Evolutionary conservation across 2,888 invertebrate genomes (phyloP).

Genomic region (Cancer borealis): DNA sequence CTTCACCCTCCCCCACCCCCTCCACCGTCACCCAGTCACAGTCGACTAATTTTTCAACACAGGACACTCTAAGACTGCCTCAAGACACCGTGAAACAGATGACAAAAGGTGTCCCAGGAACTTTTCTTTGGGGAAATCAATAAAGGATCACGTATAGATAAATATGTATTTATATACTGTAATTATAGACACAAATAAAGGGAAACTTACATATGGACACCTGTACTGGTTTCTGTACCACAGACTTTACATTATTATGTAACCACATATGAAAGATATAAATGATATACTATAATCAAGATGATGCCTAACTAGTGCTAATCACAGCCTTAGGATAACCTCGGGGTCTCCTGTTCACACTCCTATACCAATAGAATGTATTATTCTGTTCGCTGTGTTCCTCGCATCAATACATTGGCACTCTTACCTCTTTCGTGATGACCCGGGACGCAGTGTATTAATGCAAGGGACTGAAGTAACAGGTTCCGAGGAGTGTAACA

Average conservation of each 20-base stretch:
- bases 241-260: not conserved
- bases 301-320: not conserved
- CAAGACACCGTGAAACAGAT: not conserved
- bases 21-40: conserved; percentile 12
- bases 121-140: not conserved
- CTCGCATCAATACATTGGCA: not conserved
- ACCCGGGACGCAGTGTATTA: not conserved
- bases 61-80: not conserved
- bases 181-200: not conserved
- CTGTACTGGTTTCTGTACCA: not conserved
- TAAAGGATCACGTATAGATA: not conserved
- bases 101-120: not conserved
- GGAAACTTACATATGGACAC: not conserved
- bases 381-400: not conserved
- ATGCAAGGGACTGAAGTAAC: not conserved
- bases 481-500: not conserved
- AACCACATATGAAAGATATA: not conserved
- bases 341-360: not conserved
- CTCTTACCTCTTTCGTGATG: not conserved
- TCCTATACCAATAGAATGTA: not conserved
- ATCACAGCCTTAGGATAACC: not conserved
- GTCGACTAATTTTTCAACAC: not conserved
- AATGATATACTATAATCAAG: not conserved
- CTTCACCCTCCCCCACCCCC: not conserved
- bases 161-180: not conserved